Base-by-base conservation (phyloP, 2,113 vertebrate genomes). In the Crotophaga sulcirostris region DNA sequence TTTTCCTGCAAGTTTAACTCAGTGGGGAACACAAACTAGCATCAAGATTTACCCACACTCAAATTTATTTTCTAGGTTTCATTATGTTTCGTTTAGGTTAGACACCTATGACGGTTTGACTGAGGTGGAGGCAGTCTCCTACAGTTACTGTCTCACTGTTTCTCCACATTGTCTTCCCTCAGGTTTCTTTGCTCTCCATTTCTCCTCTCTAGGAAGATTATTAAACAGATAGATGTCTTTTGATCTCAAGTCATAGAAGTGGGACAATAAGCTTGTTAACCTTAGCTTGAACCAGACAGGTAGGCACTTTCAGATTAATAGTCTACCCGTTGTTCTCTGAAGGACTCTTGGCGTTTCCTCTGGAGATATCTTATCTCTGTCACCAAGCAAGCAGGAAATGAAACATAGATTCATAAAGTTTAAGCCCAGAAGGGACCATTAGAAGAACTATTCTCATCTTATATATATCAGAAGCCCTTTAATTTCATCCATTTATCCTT, bases 381-480 rank as follows among this genome's bases (percentile, higher is more conserved):
- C 92, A 92, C 90, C 90, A 81, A 94, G 62, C 77, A 91, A 93
- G 89, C 81, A 95, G 95, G 95, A 97, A 97, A 97, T 97, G 91
- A 96, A 96, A 96, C 94, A 95, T 94, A 94, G 96, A 96, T 97
- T 97, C 96, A 97, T 96, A 96, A 96, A 93, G 81, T 96, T 77
- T 96, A 97, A 93, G 77, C 89, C 96, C 89, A 96, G 96, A 96
- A 96, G 93, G 87, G 70, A 58, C 87, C 66, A 95, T 96, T 96
- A 96, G 58, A 91, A 89, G 31, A 66, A 58, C 62, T 89, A 66
- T 89, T 91, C 91, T 82, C 38, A 85, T 89, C 36, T 89, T 84
- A 91, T 82, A 94, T 78, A 52, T 95, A 94, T 91, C 81, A 95
- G 66, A 89, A 70, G 44, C n/a, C 87, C 89, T 95, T 94, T 96